phyloP scores from a whole-genome alignment of 2,113 vertebrate species.

The Canis aureus region DNA sequence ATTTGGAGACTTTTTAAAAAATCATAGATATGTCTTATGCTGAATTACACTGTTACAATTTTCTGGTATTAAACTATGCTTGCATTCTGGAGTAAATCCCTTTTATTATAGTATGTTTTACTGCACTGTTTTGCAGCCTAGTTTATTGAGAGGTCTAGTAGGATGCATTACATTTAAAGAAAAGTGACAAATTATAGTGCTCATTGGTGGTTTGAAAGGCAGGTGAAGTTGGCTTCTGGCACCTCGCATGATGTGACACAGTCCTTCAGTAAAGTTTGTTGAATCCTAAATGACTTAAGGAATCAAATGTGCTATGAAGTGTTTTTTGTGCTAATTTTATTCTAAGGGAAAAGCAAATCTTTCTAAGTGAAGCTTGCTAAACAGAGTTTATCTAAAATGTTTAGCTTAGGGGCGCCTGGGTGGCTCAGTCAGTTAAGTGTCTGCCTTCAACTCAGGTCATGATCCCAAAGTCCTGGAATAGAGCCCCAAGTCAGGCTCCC shows the following conservation, averaged over 20 bases:
- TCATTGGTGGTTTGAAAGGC: background rate
- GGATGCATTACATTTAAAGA: background rate
- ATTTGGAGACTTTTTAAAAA: background rate
- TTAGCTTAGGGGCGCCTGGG: background rate
- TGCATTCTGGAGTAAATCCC: background rate
- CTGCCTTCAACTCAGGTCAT: background rate
- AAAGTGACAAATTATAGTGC: background rate
- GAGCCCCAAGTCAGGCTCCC: background rate
- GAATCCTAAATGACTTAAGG: background rate
- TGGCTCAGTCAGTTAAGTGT: background rate
- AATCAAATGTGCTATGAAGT: background rate
- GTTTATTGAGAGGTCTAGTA: background rate
- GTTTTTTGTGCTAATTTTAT: background rate
- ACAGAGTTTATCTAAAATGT: background rate
- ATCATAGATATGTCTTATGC: background rate
- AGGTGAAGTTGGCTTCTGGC: background rate
- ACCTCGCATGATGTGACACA: accelerated
- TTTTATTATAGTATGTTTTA: background rate
- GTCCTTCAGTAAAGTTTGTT: background rate
- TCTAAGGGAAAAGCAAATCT: background rate
- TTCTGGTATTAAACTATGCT: background rate
- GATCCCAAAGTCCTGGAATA: background rate
- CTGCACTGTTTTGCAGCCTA: background rate
- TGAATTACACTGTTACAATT: background rate
- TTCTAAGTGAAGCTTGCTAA: background rate